Conservation (phyloP, 2,113 vertebrate genomes). For the Propithecus coquereli region DNA sequence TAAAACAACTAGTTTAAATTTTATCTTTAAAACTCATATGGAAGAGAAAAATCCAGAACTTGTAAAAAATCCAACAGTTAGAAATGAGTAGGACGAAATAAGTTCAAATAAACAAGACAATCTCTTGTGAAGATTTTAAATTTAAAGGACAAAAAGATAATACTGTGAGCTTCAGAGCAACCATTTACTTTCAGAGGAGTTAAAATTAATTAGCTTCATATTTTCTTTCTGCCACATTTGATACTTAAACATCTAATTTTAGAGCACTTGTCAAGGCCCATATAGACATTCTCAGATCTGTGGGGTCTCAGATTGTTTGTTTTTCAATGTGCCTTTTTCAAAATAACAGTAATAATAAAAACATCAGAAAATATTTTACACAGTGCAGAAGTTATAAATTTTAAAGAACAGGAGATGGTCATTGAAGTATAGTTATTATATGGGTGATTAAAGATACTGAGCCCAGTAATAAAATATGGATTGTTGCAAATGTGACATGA, state of each 20-base stretch:
- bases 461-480: neutral
- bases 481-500: neutral
- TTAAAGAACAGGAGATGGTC: neutral
- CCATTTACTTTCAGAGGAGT: neutral
- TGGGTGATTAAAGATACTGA: neutral
- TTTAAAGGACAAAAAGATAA: neutral
- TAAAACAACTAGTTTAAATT: neutral
- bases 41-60: neutral
- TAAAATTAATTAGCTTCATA: neutral
- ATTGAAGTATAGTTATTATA: neutral
- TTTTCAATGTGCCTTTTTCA: neutral
- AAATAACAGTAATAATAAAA: neutral
- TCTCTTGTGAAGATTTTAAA: neutral
- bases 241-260: neutral
- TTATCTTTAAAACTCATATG: neutral
- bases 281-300: neutral
- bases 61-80: neutral
- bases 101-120: slow-evolving; percentile 7
- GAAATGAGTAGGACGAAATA: neutral
- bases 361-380: neutral
- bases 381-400: neutral
- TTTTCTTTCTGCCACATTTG: neutral
- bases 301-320: neutral
- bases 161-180: neutral
- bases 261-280: neutral